A percentile compares a stretch with the other conserved stretches of the same genome.
phyloP scores from a whole-genome alignment of 2,888 invertebrate species.

The Harpagoxenus sublaevis region DNA sequence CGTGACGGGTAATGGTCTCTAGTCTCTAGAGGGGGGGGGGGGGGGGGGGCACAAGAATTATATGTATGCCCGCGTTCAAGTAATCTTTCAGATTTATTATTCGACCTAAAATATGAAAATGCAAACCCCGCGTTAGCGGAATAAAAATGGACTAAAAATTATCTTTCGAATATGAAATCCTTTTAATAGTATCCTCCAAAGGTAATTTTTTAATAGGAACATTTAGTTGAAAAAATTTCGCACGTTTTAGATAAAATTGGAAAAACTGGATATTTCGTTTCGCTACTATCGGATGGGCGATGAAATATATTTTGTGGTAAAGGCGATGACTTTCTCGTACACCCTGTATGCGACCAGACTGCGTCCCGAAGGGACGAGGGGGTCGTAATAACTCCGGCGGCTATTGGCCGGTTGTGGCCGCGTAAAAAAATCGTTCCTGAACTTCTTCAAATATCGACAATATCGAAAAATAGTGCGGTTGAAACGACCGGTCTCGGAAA shows the following conservation, averaged over 20 bases:
- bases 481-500: slow-evolving; percentile 31
- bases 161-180: background rate
- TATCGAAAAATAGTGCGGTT: slow-evolving; percentile 36
- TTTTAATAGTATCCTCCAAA: background rate
- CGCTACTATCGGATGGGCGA: background rate
- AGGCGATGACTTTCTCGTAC: slow-evolving; percentile 25
- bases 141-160: background rate
- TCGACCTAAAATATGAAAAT: background rate
- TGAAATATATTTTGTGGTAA: slow-evolving; percentile 36
- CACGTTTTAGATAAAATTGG: slow-evolving; percentile 4
- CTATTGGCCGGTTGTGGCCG: slow-evolving; percentile 45
- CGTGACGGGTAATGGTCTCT: slow-evolving; percentile 23
- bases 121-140: background rate
- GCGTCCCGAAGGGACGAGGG: slow-evolving; percentile 19
- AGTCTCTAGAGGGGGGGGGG: background rate
- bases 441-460: slow-evolving; percentile 42
- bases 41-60: background rate
- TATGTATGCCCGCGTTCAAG: slow-evolving; percentile 17
- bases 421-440: slow-evolving; percentile 27
- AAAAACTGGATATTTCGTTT: background rate
- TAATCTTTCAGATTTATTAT: slow-evolving; percentile 13
- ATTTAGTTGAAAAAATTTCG: background rate
- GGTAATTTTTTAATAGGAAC: background rate
- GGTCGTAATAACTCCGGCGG: slow-evolving; percentile 29
- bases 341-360: background rate